A percentile compares a stretch with the other conserved stretches of the same genome.
Conservation (phyloP, 2,888 invertebrate genomes). For the Sesia apiformis region DNA sequence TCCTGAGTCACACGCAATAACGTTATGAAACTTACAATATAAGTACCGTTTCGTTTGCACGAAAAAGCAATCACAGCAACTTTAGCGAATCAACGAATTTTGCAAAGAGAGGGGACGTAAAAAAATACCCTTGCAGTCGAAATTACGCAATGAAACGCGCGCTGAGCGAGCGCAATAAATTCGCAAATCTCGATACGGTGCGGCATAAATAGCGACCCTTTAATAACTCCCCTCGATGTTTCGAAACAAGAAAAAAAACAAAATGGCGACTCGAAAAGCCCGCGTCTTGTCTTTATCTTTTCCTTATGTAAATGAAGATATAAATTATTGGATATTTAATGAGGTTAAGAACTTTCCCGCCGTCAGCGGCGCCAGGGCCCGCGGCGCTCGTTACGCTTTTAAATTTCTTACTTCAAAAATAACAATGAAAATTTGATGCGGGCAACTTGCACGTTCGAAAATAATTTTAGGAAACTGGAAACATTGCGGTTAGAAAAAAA, state of each 20-base stretch:
- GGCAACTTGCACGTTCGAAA: constrained; percentile 16
- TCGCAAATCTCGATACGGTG: constrained; percentile 46
- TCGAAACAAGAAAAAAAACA: constrained; percentile 36
- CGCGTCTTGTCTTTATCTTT: constrained; percentile 71
- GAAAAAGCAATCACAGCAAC: constrained; percentile 27
- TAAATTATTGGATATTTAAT: constrained; percentile 54
- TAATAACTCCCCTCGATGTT: constrained; percentile 49
- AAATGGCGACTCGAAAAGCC: constrained; percentile 50
- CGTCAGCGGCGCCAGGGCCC: constrained; percentile 32
- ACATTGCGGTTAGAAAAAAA: no score
- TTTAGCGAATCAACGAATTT: constrained; percentile 22
- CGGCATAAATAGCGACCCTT: constrained; percentile 28
- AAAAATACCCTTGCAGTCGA: constrained; percentile 28
- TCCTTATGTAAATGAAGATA: constrained; percentile 64
- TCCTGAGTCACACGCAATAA: not conserved
- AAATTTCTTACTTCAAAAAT: constrained; percentile 22
- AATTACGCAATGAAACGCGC: constrained; percentile 60
- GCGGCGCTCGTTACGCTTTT: constrained; percentile 29
- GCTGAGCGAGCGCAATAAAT: constrained; percentile 58
- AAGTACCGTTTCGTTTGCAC: constrained; percentile 8
- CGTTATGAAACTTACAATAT: not conserved
- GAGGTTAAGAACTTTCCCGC: constrained; percentile 63
- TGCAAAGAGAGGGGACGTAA: constrained; percentile 23
- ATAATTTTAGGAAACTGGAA: not conserved
- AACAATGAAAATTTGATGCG: constrained; percentile 16